phyloP scores from a whole-genome alignment of 2,113 vertebrate genomes.

The Hippocampus mohnikei region DNA sequence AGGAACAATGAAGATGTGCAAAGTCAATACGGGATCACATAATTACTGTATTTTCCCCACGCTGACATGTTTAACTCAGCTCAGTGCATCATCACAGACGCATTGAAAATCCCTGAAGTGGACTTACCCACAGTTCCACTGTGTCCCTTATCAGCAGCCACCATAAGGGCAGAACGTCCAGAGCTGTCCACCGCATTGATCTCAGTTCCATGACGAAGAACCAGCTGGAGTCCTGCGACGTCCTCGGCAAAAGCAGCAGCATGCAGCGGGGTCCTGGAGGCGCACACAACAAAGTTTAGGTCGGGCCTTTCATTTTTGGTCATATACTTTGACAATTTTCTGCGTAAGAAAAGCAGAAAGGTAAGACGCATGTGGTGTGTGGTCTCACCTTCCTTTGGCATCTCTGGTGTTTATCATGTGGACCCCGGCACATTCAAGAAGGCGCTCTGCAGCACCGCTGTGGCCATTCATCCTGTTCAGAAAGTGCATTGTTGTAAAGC shows the following conservation, averaged over 20 bases:
- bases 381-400: slow-evolving; percentile 91
- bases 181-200: slow-evolving; percentile 84
- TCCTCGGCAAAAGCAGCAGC: slow-evolving; percentile 93
- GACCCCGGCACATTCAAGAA: slow-evolving; percentile 87
- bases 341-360: neutral
- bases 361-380: neutral
- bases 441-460: slow-evolving; percentile 88
- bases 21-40: neutral
- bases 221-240: slow-evolving; percentile 86
- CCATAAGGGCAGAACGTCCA: slow-evolving; percentile 91
- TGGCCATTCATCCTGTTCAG: slow-evolving; percentile 87
- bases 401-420: slow-evolving; percentile 96
- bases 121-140: slow-evolving; percentile 85
- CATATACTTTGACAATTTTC: neutral
- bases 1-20: neutral
- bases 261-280: slow-evolving; percentile 87
- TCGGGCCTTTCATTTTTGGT: neutral
- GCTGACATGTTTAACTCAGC: neutral
- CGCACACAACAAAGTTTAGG: neutral
- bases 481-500: neutral
- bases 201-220: slow-evolving; percentile 86
- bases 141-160: slow-evolving; percentile 90
- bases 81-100: neutral
- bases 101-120: neutral
- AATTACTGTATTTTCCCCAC: neutral